These are phyloP conservation scores for Torymus tubicola DNA, from an alignment of 2,888 invertebrate species.

Conservation along the genomic window DNA sequence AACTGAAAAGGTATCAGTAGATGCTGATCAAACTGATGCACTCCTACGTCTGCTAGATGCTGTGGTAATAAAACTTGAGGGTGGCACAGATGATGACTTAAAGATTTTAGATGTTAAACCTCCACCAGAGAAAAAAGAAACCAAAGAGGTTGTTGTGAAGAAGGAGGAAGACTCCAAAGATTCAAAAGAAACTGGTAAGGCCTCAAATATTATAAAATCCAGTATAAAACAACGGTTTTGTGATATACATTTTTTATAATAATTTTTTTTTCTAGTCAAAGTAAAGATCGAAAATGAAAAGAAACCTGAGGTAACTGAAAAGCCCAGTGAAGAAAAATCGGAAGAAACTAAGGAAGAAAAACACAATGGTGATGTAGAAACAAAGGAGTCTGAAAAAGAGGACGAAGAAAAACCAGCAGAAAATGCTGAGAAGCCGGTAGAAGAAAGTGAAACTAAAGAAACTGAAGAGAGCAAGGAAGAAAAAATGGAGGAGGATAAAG, in stretches of 20 bases:
- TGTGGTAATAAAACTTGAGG: slow-evolving; percentile 97
- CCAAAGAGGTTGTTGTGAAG: slow-evolving; percentile 60
- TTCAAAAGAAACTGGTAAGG: slow-evolving; percentile 44
- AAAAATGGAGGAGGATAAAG: slow-evolving; percentile 72
- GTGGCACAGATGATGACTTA: slow-evolving; percentile 92
- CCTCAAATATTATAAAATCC: not conserved
- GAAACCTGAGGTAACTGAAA: slow-evolving; percentile 65
- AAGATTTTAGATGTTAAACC: slow-evolving; percentile 84
- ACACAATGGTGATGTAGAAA: slow-evolving; percentile 58
- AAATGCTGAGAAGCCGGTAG: slow-evolving; percentile 71
- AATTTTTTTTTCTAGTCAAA: slow-evolving; percentile 47
- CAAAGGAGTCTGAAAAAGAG: slow-evolving; percentile 61
- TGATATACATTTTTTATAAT: too few relatives aligned
- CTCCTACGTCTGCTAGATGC: slow-evolving; percentile 94
- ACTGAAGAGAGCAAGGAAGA: slow-evolving; percentile 63
- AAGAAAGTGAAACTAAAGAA: slow-evolving; percentile 69
- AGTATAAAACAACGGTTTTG: not conserved
- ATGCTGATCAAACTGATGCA: slow-evolving; percentile 89
- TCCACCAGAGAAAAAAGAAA: slow-evolving; percentile 62
- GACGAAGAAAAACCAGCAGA: slow-evolving; percentile 65
- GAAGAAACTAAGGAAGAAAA: slow-evolving; percentile 40
- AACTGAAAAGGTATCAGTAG: slow-evolving; percentile 88
- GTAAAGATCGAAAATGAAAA: slow-evolving; percentile 64
- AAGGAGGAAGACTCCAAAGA: slow-evolving; percentile 65
- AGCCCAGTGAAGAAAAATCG: slow-evolving; percentile 50